Base-by-base conservation (phyloP, 2,888 invertebrate genomes). In the Drosophila koepferae region DNA sequence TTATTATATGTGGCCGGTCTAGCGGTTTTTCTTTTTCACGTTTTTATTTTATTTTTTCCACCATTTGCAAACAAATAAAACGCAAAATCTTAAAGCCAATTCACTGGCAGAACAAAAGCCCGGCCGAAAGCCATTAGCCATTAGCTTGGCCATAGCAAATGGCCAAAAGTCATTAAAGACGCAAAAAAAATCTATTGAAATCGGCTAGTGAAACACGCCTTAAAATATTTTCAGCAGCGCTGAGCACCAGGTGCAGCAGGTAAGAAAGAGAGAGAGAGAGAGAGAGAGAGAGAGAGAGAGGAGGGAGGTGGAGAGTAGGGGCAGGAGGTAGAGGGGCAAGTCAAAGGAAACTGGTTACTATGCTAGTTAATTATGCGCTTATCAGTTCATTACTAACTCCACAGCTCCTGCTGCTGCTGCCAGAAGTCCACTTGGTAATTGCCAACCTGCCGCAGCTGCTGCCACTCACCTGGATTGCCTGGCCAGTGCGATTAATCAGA, bases 381-480 rank as follows among this genome's bases (percentile, higher is more conserved):
- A 86, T 86, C 90, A 90, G 89, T 86, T 82, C 86, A 86, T 87
- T 87, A 65, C 80, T 60, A 68, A 74, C 77, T 77, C n/a, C n/a
- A n/a, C n/a, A n/a, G 56, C 65, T 82, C 66, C 65, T 69, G 63
- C 55, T 62, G 54, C 20, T 53, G 34, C 14, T 9, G 38, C 49
- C 20, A 59, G 55, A n/a, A 43, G 55, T 56, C 55, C 55, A 56
- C 14, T 18, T 40, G 48, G 55, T 64, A 74, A 81, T 81, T 78
- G 49, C 64, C 63, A 44, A 43, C 46, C 46, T 20, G 73, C 55
- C 46, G 49, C 61, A 68, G 54, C 70, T 62, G 49, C 34, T 31
- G 69, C 63, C 76, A 53, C 66, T 63, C 67, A 67, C 63, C 54
- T 60, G 54, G 36, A 59, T 36, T 65, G 65, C 55, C 41, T 31